A percentile compares a stretch with the other conserved stretches of the same genome.
phyloP scores from a whole-genome alignment of 2,797 vertebrate genomes.

The Pelodytes ibericus region DNA sequence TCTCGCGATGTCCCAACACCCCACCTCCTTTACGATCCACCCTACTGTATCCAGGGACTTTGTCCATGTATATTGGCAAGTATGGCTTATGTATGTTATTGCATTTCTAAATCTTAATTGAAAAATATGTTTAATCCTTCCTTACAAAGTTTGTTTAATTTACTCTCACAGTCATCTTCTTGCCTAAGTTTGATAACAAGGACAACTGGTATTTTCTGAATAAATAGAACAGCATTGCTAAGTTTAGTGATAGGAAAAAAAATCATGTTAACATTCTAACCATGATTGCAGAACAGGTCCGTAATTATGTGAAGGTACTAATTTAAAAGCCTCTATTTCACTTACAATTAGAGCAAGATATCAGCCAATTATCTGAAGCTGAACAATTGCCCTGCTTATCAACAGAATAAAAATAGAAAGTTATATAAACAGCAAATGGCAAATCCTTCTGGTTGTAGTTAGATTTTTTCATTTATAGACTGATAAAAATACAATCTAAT shows the following conservation, averaged over 20 bases:
- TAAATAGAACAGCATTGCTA: slow-evolving; percentile 41
- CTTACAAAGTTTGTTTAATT: not conserved
- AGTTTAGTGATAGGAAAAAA: slow-evolving; percentile 32
- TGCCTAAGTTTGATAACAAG: slow-evolving; percentile 5
- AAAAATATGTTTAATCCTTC: no score
- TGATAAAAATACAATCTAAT: slow-evolving; percentile 17
- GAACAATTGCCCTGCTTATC: slow-evolving; percentile 53
- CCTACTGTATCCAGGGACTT: no score
- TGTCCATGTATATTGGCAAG: no score
- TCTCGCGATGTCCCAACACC: no score
- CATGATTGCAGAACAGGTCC: slow-evolving; percentile 44
- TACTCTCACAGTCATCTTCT: slow-evolving; percentile 16
- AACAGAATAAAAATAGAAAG: slow-evolving; percentile 54
- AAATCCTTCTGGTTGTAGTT: slow-evolving; percentile 52
- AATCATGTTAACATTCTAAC: slow-evolving; percentile 40
- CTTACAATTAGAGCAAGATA: slow-evolving; percentile 55
- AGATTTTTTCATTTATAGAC: slow-evolving; percentile 20
- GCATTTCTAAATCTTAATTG: no score
- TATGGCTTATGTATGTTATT: no score
- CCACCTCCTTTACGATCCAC: no score
- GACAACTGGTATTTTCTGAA: slow-evolving; percentile 30
- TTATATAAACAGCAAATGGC: slow-evolving; percentile 41
- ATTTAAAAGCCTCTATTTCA: slow-evolving; percentile 58
- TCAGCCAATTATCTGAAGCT: slow-evolving; percentile 57
- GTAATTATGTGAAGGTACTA: slow-evolving; percentile 50